These are phyloP conservation scores for Eurytoma adleriae DNA, from an alignment of 2,888 invertebrate species.

Conservation along the genomic window DNA sequence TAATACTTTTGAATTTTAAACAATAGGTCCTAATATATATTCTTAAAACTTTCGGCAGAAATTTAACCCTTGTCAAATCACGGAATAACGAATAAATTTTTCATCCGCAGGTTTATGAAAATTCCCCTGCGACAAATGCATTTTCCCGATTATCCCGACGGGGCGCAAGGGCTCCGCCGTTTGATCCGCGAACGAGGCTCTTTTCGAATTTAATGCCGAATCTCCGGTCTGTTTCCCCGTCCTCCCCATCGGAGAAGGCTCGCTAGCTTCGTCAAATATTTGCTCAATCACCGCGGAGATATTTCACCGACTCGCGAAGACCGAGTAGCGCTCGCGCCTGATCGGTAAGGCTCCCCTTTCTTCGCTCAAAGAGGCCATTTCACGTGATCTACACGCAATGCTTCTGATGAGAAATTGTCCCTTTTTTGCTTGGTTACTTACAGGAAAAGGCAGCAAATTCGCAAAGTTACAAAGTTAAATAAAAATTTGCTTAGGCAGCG, in stretches of 20 bases:
- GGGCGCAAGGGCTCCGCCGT: neutral
- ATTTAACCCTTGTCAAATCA: too few relatives aligned
- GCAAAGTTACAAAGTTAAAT: too few relatives aligned
- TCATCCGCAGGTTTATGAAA: neutral
- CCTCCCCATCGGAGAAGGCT: conserved; percentile 57
- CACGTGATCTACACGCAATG: too few relatives aligned
- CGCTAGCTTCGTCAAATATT: conserved; percentile 73
- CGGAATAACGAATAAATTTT: neutral
- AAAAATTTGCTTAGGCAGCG: too few relatives aligned
- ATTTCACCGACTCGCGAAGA: conserved; percentile 71
- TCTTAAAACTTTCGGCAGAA: too few relatives aligned
- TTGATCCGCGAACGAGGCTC: conserved; percentile 30
- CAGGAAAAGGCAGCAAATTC: too few relatives aligned
- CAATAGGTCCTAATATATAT: too few relatives aligned
- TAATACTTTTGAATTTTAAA: too few relatives aligned
- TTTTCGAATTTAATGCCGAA: conserved; percentile 37
- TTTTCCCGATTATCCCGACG: conserved; percentile 7
- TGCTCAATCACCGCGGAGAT: conserved; percentile 75
- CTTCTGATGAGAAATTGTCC: too few relatives aligned
- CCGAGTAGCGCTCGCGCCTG: conserved; percentile 45
- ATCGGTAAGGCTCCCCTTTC: conserved; percentile 62
- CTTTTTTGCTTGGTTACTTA: too few relatives aligned
- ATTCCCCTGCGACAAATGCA: conserved; percentile 21
- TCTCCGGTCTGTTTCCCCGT: conserved; percentile 24
- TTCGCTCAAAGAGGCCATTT: too few relatives aligned